Evolutionary conservation across 1,140 invertebrate genomes (phyloP).

Genomic region (Zophobas morio): DNA sequence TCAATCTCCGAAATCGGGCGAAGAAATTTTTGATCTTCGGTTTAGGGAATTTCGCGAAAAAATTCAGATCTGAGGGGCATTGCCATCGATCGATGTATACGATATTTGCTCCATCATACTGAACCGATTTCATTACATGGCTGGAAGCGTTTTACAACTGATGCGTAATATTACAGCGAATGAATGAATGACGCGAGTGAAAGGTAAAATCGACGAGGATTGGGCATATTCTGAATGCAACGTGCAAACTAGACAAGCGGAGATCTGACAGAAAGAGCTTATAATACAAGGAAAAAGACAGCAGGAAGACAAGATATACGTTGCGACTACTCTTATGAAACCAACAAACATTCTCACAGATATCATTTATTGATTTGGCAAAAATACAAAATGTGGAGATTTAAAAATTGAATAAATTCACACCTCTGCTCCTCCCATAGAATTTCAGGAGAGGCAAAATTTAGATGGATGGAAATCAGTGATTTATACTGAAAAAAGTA

Average conservation of each 20-base stretch:
- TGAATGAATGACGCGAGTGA: constrained; percentile 40
- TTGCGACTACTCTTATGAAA: too few species aligned
- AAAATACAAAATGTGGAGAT: too few species aligned
- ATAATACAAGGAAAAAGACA: too few species aligned
- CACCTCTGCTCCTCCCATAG: too few species aligned
- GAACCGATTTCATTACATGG: constrained; percentile 15
- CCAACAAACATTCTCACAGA: too few species aligned
- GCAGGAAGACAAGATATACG: too few species aligned
- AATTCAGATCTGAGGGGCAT: neutral
- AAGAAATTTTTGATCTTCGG: constrained; percentile 1
- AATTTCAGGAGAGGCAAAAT: too few species aligned
- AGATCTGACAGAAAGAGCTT: neutral
- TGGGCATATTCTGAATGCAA: constrained; percentile 7
- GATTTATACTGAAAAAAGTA: too few species aligned
- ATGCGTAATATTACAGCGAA: constrained; percentile 33
- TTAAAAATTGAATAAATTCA: too few species aligned
- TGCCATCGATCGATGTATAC: neutral
- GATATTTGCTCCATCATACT: constrained; percentile 24
- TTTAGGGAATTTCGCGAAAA: neutral
- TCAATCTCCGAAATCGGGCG: neutral
- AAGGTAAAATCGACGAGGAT: constrained; percentile 6
- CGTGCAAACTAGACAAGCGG: neutral
- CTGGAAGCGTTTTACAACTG: constrained; percentile 37
- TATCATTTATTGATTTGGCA: too few species aligned
- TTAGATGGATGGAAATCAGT: too few species aligned